Conservation (phyloP, 2,113 vertebrate genomes). For the Loxodonta africana region DNA sequence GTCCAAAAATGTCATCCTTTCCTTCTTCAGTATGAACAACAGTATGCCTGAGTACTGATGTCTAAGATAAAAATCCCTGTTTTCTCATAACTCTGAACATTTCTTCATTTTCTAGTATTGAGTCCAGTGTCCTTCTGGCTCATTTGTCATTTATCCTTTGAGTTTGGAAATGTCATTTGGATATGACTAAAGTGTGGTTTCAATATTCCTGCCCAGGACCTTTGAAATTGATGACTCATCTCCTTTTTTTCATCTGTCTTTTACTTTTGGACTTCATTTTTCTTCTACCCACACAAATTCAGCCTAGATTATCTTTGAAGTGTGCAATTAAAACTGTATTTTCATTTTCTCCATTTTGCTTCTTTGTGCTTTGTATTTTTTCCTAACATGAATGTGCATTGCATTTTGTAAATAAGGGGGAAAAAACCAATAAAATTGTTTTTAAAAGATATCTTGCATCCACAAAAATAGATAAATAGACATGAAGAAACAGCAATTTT, state of each 20-base stretch:
- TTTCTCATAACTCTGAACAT: not conserved
- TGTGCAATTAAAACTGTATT: constrained; percentile 16
- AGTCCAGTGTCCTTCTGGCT: not conserved
- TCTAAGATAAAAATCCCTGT: not conserved
- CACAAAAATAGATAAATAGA: constrained; percentile 22
- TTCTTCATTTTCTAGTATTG: not conserved
- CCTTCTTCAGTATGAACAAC: not conserved
- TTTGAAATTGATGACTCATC: constrained; percentile 25
- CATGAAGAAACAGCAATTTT: constrained; percentile 10
- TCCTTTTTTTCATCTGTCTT: not conserved
- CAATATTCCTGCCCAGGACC: not conserved
- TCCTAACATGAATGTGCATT: constrained; percentile 17
- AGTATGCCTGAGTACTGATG: not conserved
- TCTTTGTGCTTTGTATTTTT: constrained; percentile 21
- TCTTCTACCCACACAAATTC: not conserved
- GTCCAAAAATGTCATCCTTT: not conserved
- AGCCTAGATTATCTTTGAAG: not conserved
- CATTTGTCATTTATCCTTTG: constrained; percentile 44
- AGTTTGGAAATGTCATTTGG: constrained; percentile 54
- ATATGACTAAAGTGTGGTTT: constrained; percentile 1
- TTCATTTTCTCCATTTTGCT: constrained; percentile 61
- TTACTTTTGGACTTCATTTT: constrained; percentile 7
- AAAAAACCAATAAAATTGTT: constrained; percentile 16
- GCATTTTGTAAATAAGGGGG: constrained; percentile 66
- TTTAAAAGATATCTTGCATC: not conserved